Base-by-base conservation (phyloP, 2,888 invertebrate species). In the Nomada ruficornis region DNA sequence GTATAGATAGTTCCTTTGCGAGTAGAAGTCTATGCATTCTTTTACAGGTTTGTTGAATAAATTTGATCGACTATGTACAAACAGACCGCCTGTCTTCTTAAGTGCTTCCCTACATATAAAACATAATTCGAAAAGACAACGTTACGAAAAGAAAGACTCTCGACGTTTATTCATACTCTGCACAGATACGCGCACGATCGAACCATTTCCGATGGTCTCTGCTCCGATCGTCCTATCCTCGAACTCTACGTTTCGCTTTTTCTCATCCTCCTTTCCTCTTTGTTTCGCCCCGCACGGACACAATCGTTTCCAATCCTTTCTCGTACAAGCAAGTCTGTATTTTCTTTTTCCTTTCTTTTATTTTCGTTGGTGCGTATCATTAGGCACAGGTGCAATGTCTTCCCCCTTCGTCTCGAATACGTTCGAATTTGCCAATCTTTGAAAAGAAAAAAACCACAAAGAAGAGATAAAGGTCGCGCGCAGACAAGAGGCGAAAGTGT, bases 41-140 rank as follows among this genome's bases (percentile, higher is more conserved):
- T 79, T 80, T 76, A 79, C 82, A 80, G 59, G 44, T 83, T 82
- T 69, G 26, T 52, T 68, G 77, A 74, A 54, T 83, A 73, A 55
- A 13, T 82, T 72, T 69, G 59, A 80, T 80, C 77, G 86, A 80
- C 82, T 86, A 84, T 89, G 81, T 88, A 89, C 88, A 88, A 82
- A 82, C 67, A 75, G 80, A 88, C 81, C 83, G 77, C 72, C 82
- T 76, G 55, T 68, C 52, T 68, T n/a, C 44, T 63, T 54, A 18
- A 50, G 59, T 77, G 70, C 23, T 63, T 59, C 44, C 47, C 62
- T 63, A 47, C 65, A 64, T 70, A 65, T 62, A 71, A 77, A 85
- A 78, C 71, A 55, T 73, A 77, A 73, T 83, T 60, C 23, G 68
- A 75, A 68, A 59, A 67, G 80, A 80, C 59, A 76, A 83, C 54